Evolutionary conservation across 1,140 invertebrate species (phyloP), one percentile per base, ranked within the genome.

Genomic region (Zaprionus ghesquierei): DNA sequence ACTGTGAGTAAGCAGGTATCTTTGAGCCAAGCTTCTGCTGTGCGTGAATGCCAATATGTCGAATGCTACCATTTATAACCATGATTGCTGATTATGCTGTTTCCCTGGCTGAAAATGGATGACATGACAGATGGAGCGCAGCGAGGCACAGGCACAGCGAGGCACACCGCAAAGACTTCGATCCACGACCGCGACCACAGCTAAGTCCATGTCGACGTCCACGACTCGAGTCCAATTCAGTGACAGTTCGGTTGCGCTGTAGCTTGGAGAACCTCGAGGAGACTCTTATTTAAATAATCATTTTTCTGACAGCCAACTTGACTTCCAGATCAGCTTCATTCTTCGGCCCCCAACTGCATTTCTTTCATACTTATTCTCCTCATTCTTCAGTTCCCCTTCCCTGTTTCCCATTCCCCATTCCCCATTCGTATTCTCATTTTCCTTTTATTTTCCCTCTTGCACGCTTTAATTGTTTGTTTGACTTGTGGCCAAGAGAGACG

Each of bases 221-320:
- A 69, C 61, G 68, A 59, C 71, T 66, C 62, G 69, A 55, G 33
- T 35, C 58, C 22, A 56, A 69, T 58, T 72, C 84, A 81, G 81
- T 82, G 84, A 89, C 89, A 90, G 81, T 86, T 86, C 81, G 70
- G 80, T 89, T 90, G 85, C 81, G 82, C 79, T 69, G 65, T 61
- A 55, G 76, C 81, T 76, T 81, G 73, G 81, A 77, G 70, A 73
- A 9, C 6, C 27, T 29, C 27, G 27, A 29, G 27, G 35, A 90
- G 73, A 76, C 81, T 90, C 79, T 86, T 89, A 91, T 91, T 91
- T 91, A 90, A 90, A 91, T 91, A 91, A 91, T 91, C 89, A 91
- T 91, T 91, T 91, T 91, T 91, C 71, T 91, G 89, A 91, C 89
- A 91, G 82, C 79, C 85, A 89, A 90, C 85, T 91, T 90, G 89